Base-by-base conservation (phyloP, 2,888 invertebrate species). In the Cryptocephalus moraei region DNA sequence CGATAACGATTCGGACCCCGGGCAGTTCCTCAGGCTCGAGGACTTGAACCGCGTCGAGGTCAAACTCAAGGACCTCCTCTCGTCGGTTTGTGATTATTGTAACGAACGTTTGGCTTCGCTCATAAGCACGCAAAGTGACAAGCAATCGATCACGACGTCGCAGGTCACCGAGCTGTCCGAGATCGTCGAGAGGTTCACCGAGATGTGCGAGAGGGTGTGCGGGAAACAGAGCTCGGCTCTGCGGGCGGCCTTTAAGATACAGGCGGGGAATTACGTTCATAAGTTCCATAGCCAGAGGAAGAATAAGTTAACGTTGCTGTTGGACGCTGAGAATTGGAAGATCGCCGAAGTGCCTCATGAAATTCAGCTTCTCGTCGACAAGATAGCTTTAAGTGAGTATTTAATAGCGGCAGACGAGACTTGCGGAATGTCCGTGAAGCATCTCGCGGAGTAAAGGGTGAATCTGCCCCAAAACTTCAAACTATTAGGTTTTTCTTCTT, bases 241-340 rank as follows among this genome's bases (percentile, higher is more conserved):
- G 57, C 81, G 85, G 62, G 79, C 87, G 41, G 88, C 91, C 45
- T 79, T 93, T 50, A 88, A 90, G 69, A 84, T 84, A 51, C 86
- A 93, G 79, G 91, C 92, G 0, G 87, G 86, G 64, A 86, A 88
- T 64, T 95, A 92, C 72, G 87, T 94, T 44, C 86, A 88, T 63
- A 82, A 86, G 62, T 91, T 97, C 68, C 96, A 97, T 70, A 78
- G 82, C 38, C 91, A 93, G 62, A 78, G 91, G 41, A 89, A 91
- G 69, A 81, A 80, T 44, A 92, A 93, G 69, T 73, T 97, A 45
- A 85, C 85, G 39, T 70, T 88, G 51, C 78, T 93, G 34, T 74
- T 97, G 40, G 95, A 95, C 66, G 82, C 82, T 52, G 97, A 97
- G 70, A 76, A 89, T 50, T 97, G 97, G 97, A 91, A 89, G 63